These are phyloP conservation scores for Elephantulus edwardii DNA, from an alignment of 2,113 vertebrate genomes.

Conservation along the genomic window DNA sequence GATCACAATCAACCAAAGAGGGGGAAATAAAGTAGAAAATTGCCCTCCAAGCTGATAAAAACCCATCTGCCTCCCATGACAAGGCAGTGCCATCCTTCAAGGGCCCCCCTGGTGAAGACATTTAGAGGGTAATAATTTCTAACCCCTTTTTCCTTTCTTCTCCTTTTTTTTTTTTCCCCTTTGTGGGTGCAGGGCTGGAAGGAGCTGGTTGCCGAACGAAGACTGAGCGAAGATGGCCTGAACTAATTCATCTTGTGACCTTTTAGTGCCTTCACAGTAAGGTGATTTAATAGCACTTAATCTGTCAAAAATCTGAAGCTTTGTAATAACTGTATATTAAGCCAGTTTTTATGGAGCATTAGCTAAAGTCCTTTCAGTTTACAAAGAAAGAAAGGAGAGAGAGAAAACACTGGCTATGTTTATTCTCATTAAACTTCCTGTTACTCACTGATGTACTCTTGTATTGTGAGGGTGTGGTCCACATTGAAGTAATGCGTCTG, in stretches of 20 bases:
- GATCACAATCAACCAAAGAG: slow-evolving; percentile 68
- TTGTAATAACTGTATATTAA: slow-evolving; percentile 90
- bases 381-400: slow-evolving; percentile 68
- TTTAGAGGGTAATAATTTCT: slow-evolving; percentile 86
- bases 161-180: slow-evolving; percentile 57
- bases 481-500: neutral
- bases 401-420: slow-evolving; percentile 22
- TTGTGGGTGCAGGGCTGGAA: slow-evolving; percentile 54
- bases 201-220: slow-evolving; percentile 73
- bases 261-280: slow-evolving; percentile 86
- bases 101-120: slow-evolving; percentile 82
- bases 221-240: slow-evolving; percentile 82
- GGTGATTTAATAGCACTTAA: slow-evolving; percentile 91
- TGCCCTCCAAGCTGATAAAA: slow-evolving; percentile 83
- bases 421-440: neutral
- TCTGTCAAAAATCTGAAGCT: slow-evolving; percentile 88
- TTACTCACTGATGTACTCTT: slow-evolving; percentile 20
- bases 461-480: neutral
- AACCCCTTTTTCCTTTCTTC: slow-evolving; percentile 80
- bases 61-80: slow-evolving; percentile 82
- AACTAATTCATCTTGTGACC: slow-evolving; percentile 89
- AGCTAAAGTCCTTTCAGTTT: slow-evolving; percentile 83
- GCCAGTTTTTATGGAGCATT: slow-evolving; percentile 85
- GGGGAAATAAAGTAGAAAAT: slow-evolving; percentile 78
- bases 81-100: slow-evolving; percentile 83